These are phyloP conservation scores for Mesoligia furuncula DNA, from an alignment of 2,888 invertebrate species.

Conservation along the genomic window DNA sequence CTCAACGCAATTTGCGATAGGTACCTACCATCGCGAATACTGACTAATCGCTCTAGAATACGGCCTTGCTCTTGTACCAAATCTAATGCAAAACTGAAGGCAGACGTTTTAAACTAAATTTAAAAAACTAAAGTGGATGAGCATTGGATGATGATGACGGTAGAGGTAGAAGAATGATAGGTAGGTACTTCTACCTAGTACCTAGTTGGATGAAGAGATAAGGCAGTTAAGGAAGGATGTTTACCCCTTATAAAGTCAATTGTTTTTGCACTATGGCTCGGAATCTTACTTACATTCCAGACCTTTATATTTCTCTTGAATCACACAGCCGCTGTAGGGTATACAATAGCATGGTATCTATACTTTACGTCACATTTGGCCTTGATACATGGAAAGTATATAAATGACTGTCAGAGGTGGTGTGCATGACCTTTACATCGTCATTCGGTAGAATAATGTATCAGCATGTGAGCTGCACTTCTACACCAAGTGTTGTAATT, in stretches of 20 bases:
- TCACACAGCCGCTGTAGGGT: slow-evolving; percentile 9
- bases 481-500: slow-evolving; percentile 65
- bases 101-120: neutral
- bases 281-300: slow-evolving; percentile 48
- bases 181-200: neutral
- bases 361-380: slow-evolving; percentile 42
- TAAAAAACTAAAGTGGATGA: neutral
- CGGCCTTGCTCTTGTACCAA: neutral
- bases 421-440: slow-evolving; percentile 56
- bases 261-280: slow-evolving; percentile 26
- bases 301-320: slow-evolving; percentile 37
- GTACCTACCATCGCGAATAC: neutral
- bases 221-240: slow-evolving; percentile 28
- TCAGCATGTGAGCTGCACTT: slow-evolving; percentile 27
- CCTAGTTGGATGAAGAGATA: neutral
- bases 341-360: slow-evolving; percentile 5
- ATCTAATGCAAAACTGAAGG: neutral
- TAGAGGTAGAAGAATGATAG: slow-evolving; percentile 3
- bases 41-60: neutral
- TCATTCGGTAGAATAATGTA: slow-evolving; percentile 50
- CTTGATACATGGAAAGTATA: slow-evolving; percentile 70
- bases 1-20: neutral
- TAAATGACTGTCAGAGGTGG: slow-evolving; percentile 58
- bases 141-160: neutral
- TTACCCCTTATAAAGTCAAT: slow-evolving; percentile 29